Base-by-base conservation (phyloP, 2,888 invertebrate genomes). In the Orthonychiurus folsomi region DNA sequence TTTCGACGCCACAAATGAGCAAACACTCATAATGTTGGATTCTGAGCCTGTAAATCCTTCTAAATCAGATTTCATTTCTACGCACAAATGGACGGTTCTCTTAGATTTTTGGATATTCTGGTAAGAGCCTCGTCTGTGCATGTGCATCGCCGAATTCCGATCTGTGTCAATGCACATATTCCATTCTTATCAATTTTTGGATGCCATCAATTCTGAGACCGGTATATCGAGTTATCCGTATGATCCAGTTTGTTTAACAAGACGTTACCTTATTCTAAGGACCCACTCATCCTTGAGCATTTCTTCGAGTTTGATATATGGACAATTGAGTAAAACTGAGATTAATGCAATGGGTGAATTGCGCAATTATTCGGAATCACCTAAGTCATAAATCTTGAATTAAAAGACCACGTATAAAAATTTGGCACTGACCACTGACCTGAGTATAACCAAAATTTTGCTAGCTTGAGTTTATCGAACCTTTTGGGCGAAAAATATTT, bases 401-500 rank as follows among this genome's bases (percentile, higher is more conserved):
- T 21, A n/a, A 27, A 28, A 28, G 9, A n/a, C n/a, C n/a, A n/a
- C n/a, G 21, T 26, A 20, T 60, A 20, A 52, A 25, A 48, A 12
- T 12, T 15, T 12, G n/a, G 48, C n/a, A n/a, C 12, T 25, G 53
- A 23, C 55, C 54, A 58, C 27, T n/a, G n/a, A n/a, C n/a, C n/a
- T n/a, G n/a, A n/a, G n/a, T n/a, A n/a, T n/a, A n/a, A n/a, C 9
- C 9, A 23, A 54, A 56, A 24, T 56, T 53, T 12, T 25, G 12
- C 25, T 21, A 12, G 12, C 20, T 12, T 9, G 9, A n/a, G 21
- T 20, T 12, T 9, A 24, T 23, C 55, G 60, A 82, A 90, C 89
- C 83, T 94, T 96, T 75, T 95, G 93, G 1, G 96, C 96, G 79
- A 97, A 97, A 79, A 96, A 97, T 77, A 97, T 94, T 74, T 87